phyloP scores from a whole-genome alignment of 2,888 invertebrate genomes.

The Drosophila trichaetosa region DNA sequence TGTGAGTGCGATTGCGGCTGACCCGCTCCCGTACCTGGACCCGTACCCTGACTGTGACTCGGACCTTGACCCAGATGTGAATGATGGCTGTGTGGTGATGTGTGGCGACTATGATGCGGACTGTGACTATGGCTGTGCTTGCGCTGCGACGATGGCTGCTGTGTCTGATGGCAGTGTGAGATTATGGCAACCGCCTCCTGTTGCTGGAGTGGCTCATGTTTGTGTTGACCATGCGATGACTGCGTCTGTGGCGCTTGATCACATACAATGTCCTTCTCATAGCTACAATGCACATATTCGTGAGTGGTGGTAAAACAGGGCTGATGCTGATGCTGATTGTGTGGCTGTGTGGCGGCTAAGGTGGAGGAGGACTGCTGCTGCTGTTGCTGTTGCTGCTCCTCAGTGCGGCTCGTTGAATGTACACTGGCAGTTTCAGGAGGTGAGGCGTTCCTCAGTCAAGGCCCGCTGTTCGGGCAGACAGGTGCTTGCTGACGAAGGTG shows the following conservation, averaged over 20 bases:
- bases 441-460: constrained; percentile 89
- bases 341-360: constrained; percentile 37
- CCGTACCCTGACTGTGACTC: constrained; percentile 31
- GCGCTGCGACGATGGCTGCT: constrained; percentile 66
- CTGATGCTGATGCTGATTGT: constrained; percentile 61
- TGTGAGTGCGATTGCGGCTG: constrained; percentile 59
- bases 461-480: constrained; percentile 86
- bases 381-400: constrained; percentile 29
- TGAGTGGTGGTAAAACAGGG: constrained; percentile 70
- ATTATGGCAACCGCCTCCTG: constrained; percentile 54
- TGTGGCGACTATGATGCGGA: constrained; percentile 77
- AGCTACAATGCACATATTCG: constrained; percentile 84
- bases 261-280: constrained; percentile 84
- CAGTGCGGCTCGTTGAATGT: constrained; percentile 76
- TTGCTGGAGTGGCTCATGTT: constrained; percentile 57
- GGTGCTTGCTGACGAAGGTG: constrained; percentile 86
- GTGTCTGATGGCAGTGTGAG: constrained; percentile 68
- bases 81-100: constrained; percentile 81
- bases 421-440: constrained; percentile 87
- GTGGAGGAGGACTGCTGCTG: constrained; percentile 39
- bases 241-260: constrained; percentile 81
- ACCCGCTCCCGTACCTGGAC: constrained; percentile 50
- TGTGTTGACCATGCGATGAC: constrained; percentile 57
- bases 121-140: constrained; percentile 76
- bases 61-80: constrained; percentile 51